Evolutionary conservation across 2,797 vertebrate genomes (phyloP), one percentile per base, ranked within the genome.

Genomic region (Lagorchestes hirsutus): DNA sequence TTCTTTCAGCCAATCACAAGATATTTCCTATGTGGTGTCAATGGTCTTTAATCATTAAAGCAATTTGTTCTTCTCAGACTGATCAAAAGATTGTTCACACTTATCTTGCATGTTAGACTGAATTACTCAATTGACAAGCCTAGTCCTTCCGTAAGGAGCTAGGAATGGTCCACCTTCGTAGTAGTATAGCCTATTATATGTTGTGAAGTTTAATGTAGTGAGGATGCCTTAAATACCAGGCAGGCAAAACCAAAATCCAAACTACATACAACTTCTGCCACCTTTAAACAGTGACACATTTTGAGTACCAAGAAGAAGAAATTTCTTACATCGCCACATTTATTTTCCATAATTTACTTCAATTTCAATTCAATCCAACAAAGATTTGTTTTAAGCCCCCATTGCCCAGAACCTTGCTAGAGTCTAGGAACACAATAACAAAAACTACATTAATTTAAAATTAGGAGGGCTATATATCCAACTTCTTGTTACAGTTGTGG

Each of bases 331-430:
- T 0, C 12, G 5, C 4, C 57, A 27, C 9, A 3, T 24, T 90
- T 62, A n/a, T 92, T 87, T 67, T 93, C 74, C 50, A 29, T 95
- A 91, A 40, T 52, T 93, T 54, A 46, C 10, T 54, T 96, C 55
- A 93, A 95, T 91, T 55, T 87, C 93, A 96, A 94, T 90, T 54
- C 93, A 50, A 46, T 28, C n/a, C 74, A 87, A 4, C 74, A 50
- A 6, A 8, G 52, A 40, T 74, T 40, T 74, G 18, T 74, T 74
- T 40, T n/a, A 74, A 40, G 34, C 5, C 34, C 62, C 14, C 40
- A 74, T 18, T 22, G 5, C 74, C 24, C 40, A 87, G 67, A 82
- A 24, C 18, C n/a, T 82, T 46, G 67, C 67, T 74, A 24, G 16
- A 74, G 16, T 24, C 2, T 22, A 46, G 67, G n/a, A 82, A 87